phyloP scores from a whole-genome alignment of 1,140 invertebrate species.

The Calephelis virginiensis region DNA sequence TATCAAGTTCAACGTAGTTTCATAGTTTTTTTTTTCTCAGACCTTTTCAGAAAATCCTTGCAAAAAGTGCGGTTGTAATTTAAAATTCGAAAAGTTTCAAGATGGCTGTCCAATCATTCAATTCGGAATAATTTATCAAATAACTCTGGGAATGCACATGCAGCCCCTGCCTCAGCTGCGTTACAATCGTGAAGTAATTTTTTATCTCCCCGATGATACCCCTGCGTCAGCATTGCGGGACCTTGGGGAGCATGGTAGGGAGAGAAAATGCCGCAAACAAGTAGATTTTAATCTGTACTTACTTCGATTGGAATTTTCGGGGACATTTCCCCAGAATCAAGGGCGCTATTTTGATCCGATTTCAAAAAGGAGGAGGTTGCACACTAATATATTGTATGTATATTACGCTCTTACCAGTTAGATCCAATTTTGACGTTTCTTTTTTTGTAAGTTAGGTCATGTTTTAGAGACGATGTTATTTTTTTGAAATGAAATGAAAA shows the following conservation, averaged over 20 bases:
- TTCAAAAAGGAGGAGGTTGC: too few species aligned
- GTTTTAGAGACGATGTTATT: too few species aligned
- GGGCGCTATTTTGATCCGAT: too few species aligned
- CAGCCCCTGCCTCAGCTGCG: conserved; percentile 50
- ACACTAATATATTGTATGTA: too few species aligned
- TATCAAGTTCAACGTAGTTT: too few species aligned
- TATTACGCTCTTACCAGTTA: too few species aligned
- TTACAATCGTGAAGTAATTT: conserved; percentile 55
- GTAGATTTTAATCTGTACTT: conserved; percentile 42
- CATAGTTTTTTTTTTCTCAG: too few species aligned
- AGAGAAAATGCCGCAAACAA: conserved; percentile 34
- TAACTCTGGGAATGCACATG: conserved; percentile 59
- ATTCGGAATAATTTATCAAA: conserved; percentile 71
- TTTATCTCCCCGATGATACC: conserved; percentile 46
- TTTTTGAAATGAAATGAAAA: too few species aligned
- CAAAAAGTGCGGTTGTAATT: not conserved
- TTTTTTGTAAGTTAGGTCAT: too few species aligned
- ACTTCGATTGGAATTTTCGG: conserved; percentile 29
- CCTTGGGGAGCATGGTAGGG: conserved; percentile 52
- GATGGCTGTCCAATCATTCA: conserved; percentile 54
- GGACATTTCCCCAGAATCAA: too few species aligned
- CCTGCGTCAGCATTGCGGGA: conserved; percentile 44
- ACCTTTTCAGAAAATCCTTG: not conserved
- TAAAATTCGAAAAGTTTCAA: conserved; percentile 13
- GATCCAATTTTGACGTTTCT: too few species aligned